Evolutionary conservation across 2,113 vertebrate species (phyloP), one percentile per base, ranked within the genome.

Genomic region (Siphamia tubifer): DNA sequence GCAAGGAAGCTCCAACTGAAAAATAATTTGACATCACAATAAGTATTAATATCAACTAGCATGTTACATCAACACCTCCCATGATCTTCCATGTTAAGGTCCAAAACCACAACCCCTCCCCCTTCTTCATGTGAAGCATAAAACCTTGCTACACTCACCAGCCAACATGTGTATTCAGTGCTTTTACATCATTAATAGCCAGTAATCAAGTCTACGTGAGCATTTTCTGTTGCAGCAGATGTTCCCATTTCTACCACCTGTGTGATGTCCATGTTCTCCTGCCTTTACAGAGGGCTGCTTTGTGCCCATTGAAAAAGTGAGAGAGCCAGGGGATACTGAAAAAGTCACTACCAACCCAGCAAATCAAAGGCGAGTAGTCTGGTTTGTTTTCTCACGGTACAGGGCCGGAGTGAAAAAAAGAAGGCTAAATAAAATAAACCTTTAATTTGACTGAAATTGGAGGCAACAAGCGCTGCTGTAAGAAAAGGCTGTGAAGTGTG

Each of bases 371-470:
- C 55, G 54, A 60, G 56, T 66, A 72, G 69, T 47, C 64, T 69
- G 75, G 82, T 85, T 89, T 90, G 85, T 90, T 91, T 90, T 89
- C 61, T 84, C 67, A 80, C 27, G 64, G 77, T 64, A 61, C 81
- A 75, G 73, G 66, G 76, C 71, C 74, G 1, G 72, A 64, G 77
- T 57, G 53, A 48, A 58, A 73, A 82, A 89, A 89, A 83, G 16
- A 71, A 13, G 48, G 52, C 84, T 69, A 87, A 85, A 87, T 85
- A 88, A 91, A 90, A 91, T 89, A 91, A 89, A 87, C 84, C 74
- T 84, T 86, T 89, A 87, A 91, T 91, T 89, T 89, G 87, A 91
- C 84, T 88, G 86, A 89, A 91, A 91, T 89, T 89, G 87, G 84
- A 90, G 83, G 82, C 90, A 91, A 90, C 89, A 89, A 81, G 83